These are phyloP conservation scores for Hydrolagus affinis DNA, from an alignment of 2,113 vertebrate genomes.

Conservation along the genomic window DNA sequence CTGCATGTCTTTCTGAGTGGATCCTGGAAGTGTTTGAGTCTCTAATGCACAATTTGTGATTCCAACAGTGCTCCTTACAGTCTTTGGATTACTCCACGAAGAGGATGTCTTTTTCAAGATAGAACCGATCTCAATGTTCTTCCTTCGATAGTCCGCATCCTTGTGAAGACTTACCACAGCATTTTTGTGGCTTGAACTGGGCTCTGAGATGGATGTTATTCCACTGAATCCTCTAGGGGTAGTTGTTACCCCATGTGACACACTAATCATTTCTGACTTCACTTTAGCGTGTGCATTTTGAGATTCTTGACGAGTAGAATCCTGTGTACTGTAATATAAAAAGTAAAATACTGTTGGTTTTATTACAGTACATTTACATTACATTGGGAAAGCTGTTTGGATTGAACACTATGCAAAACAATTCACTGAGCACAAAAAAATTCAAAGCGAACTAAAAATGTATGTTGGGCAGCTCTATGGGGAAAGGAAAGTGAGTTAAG, in stretches of 20 bases:
- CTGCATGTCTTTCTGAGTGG: constrained; percentile 33
- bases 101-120: not conserved
- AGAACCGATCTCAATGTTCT: not conserved
- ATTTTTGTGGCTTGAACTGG: not conserved
- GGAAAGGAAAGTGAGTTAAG: no score
- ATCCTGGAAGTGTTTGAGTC: not conserved
- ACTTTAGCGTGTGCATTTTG: constrained; percentile 6
- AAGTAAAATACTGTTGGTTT: not conserved
- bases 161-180: not conserved
- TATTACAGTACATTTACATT: not conserved
- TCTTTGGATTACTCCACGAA: not conserved
- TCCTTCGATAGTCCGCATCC: not conserved
- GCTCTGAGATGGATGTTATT: not conserved
- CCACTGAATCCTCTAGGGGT: not conserved
- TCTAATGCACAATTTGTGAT: not conserved
- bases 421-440: no score
- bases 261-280: not conserved
- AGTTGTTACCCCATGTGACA: not conserved
- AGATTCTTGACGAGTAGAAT: constrained; percentile 11
- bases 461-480: no score
- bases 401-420: not conserved
- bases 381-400: not conserved
- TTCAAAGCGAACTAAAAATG: no score
- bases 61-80: not conserved
- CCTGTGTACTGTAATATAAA: not conserved